Conservation (phyloP, 2,888 invertebrate species). For the Hypena proboscidalis region DNA sequence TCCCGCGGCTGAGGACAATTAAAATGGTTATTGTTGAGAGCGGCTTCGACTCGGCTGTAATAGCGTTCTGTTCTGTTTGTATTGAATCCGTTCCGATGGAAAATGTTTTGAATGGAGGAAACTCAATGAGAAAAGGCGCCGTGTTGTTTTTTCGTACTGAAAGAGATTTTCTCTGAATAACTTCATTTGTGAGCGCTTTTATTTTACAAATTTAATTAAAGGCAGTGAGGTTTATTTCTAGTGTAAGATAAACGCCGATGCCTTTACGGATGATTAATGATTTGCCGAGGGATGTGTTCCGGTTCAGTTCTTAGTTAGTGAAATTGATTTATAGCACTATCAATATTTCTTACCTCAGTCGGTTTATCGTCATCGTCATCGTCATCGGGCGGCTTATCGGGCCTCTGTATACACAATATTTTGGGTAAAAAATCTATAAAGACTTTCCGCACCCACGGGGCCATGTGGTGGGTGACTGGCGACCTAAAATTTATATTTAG, state of each 20-base stretch:
- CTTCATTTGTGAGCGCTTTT: conserved; percentile 67
- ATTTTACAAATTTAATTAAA: conserved; percentile 75
- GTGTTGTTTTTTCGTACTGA: conserved; percentile 66
- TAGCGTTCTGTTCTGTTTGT: conserved; percentile 71
- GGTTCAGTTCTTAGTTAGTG: conserved; percentile 41
- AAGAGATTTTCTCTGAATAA: conserved; percentile 62
- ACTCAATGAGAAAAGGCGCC: conserved; percentile 63
- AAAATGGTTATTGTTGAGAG: conserved; percentile 76
- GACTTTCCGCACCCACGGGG: conserved; percentile 95
- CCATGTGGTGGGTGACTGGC: conserved; percentile 96
- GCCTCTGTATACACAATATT: conserved; percentile 94
- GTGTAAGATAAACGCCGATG: conserved; percentile 46
- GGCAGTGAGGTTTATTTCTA: conserved; percentile 48
- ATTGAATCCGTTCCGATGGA: conserved; percentile 70
- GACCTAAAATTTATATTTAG: conserved; percentile 96
- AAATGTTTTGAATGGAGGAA: conserved; percentile 72
- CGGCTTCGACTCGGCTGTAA: conserved; percentile 60
- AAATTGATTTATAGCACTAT: conserved; percentile 42
- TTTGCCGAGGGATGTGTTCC: conserved; percentile 36
- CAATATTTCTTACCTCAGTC: conserved; percentile 73
- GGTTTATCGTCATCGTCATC: conserved; percentile 82
- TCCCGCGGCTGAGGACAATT: conserved; percentile 73
- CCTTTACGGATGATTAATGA: conserved; percentile 55
- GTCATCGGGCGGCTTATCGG: conserved; percentile 91
- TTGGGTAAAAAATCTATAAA: conserved; percentile 95